Evolutionary conservation across 1,140 invertebrate genomes (phyloP).

Genomic region (Drosophila rhopaloa): DNA sequence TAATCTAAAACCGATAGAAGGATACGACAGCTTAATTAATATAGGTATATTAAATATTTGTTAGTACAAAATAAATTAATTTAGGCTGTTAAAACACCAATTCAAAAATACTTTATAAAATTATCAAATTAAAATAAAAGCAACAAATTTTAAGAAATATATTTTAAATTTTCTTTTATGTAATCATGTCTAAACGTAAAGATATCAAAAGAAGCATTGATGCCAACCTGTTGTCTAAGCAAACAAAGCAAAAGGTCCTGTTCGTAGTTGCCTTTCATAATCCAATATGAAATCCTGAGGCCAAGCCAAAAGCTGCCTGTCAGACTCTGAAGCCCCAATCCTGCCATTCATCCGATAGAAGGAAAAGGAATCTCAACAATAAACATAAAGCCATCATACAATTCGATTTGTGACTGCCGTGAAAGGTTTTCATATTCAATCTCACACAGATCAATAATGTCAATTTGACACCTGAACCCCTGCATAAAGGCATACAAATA

Average conservation of each 20-base stretch:
- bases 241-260: slow-evolving; percentile 8
- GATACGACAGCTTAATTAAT: too few species aligned
- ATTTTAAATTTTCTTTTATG: neutral
- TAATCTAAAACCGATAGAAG: too few species aligned
- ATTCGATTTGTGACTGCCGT: slow-evolving; percentile 35
- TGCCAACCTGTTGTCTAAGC: slow-evolving; percentile 8
- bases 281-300: slow-evolving; percentile 15
- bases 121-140: neutral
- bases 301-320: slow-evolving; percentile 25
- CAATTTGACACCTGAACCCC: slow-evolving; percentile 29
- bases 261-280: slow-evolving; percentile 1
- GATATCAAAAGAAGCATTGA: neutral
- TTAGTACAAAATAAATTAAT: too few species aligned
- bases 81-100: too few species aligned
- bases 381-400: slow-evolving; percentile 23
- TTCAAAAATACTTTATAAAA: too few species aligned
- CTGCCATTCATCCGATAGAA: slow-evolving; percentile 14
- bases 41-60: too few species aligned
- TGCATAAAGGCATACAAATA: too few species aligned
- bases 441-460: slow-evolving; percentile 21
- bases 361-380: slow-evolving; percentile 11
- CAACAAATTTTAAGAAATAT: neutral
- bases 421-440: slow-evolving; percentile 38
- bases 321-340: slow-evolving; percentile 6
- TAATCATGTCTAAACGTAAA: neutral